These are phyloP conservation scores for Ceyx cyanopectus DNA, from an alignment of 2,113 vertebrate genomes.

Conservation along the genomic window DNA sequence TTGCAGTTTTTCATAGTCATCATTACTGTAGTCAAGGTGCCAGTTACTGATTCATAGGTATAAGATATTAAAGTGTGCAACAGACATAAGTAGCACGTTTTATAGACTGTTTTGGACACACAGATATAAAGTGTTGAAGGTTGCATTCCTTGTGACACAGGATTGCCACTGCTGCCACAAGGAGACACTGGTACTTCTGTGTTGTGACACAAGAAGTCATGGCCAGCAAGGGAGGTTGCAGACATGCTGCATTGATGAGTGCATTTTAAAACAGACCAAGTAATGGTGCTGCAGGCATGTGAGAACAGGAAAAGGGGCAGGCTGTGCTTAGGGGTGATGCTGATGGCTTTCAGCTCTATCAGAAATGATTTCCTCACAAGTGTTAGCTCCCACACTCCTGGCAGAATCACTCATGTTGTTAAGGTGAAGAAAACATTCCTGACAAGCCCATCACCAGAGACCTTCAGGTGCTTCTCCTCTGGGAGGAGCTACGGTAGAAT, in stretches of 20 bases:
- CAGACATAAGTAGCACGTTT: rapidly evolving
- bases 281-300: not conserved
- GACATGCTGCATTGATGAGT: rapidly evolving
- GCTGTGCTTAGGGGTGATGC: not conserved
- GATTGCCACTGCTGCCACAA: not conserved
- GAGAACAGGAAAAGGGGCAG: not conserved
- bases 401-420: not conserved
- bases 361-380: not conserved
- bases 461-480: not conserved
- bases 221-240: not conserved
- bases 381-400: not conserved
- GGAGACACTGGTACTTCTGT: not conserved
- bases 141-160: not conserved
- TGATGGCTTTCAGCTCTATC: not conserved
- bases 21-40: not conserved
- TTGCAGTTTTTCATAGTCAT: not conserved
- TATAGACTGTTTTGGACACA: not conserved
- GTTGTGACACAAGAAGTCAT: not conserved
- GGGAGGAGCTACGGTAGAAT: not conserved
- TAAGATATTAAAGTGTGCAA: not conserved
- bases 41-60: not conserved
- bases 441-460: not conserved
- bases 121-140: not conserved
- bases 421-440: not conserved
- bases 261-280: rapidly evolving